Evolutionary conservation across 1,140 invertebrate species (phyloP).

Genomic region (Bombyx mandarina): DNA sequence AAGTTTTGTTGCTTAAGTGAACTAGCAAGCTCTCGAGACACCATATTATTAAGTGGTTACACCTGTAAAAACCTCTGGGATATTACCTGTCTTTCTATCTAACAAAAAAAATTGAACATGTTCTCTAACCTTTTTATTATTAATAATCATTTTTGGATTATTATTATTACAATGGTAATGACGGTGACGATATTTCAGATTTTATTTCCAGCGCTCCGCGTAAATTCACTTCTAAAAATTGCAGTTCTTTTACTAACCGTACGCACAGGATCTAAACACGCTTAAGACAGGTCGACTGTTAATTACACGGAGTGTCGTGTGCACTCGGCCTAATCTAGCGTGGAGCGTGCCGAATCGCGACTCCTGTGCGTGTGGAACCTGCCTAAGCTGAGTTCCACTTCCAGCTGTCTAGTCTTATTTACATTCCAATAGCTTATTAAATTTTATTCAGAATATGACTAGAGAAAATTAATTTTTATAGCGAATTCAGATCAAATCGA

Average conservation of each 20-base stretch:
- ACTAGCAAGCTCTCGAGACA: too few species aligned
- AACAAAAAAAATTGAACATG: background rate
- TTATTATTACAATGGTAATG: background rate
- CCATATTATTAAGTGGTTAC: too few species aligned
- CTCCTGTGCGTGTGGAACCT: conserved; percentile 26
- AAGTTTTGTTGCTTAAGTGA: too few species aligned
- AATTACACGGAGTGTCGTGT: conserved; percentile 17
- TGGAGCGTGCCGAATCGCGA: conserved; percentile 22
- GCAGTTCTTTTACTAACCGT: conserved; percentile 2
- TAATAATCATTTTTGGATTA: background rate
- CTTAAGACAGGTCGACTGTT: conserved; percentile 20
- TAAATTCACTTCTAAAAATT: too few species aligned
- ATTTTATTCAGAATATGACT: too few species aligned
- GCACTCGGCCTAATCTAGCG: conserved; percentile 18
- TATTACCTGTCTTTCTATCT: background rate
- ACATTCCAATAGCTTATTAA: too few species aligned
- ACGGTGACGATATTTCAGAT: too few species aligned
- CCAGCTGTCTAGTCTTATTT: too few species aligned
- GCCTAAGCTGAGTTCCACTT: conserved; percentile 12
- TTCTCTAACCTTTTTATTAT: background rate
- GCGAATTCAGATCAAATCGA: too few species aligned
- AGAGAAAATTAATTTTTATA: too few species aligned
- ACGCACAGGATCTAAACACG: conserved; percentile 21
- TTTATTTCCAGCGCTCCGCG: too few species aligned
- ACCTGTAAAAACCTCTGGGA: background rate